Evolutionary conservation across 1,140 invertebrate species (phyloP), one percentile per base, ranked within the genome.

Genomic region (Plectus sambesii): DNA sequence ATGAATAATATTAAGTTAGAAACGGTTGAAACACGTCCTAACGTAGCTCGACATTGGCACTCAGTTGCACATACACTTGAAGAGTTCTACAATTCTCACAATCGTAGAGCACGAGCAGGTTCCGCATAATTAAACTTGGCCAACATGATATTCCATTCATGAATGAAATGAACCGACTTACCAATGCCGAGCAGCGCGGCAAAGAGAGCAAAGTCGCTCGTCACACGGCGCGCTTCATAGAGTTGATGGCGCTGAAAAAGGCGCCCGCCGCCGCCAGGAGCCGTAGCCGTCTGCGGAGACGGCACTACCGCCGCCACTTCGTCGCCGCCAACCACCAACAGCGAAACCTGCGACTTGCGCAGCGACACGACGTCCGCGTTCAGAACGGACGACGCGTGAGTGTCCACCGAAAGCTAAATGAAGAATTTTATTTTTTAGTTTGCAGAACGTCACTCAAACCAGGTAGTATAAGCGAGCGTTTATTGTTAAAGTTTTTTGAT

Each of bases 151-250:
- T n/a, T n/a, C 8, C 2, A 42, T 19, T 42, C 17, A 17, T 17
- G 41, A 42, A 42, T n/a, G n/a, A 42, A 20, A 30, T 42, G n/a
- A n/a, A 24, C 8, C 19, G 19, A 48, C 59, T 53, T 39, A 66
- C 61, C 42, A 36, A 66, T 66, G 23, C 63, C 63, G 19, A 66
- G 44, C 20, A 68, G 24, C 12, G 65, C 45, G 50, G 66, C 67
- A 29, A 65, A 56, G 33, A 66, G 40, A 0, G 63, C 63, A 30
- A 51, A 62, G 42, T 66, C 61, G 37, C 61, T 66, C 29, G 63
- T 63, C 22, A 51, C 15, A 20, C 63, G 45, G 5, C 63, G 42
- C 15, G 45, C 55, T 25, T 63, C 51, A 33, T 62, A 68, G 20
- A 66, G 47, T 6, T 55, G 41, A 45, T 66, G 65, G 8, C 63